These are phyloP conservation scores for Polymixis flavicincta DNA, from an alignment of 2,888 invertebrate species.

Conservation along the genomic window DNA sequence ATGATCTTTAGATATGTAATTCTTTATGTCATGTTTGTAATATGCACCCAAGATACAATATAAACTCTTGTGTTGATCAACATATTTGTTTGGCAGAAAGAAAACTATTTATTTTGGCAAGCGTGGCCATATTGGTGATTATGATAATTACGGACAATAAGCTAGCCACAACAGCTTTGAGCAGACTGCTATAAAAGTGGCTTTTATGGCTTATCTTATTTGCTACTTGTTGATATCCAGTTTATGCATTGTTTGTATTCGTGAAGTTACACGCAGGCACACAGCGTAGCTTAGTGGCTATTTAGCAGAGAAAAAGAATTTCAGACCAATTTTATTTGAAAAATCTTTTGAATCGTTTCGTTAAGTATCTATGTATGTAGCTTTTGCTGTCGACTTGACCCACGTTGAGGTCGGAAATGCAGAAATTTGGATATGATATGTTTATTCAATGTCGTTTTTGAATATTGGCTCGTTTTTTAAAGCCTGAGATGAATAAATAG, in stretches of 20 bases:
- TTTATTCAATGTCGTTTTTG: background rate
- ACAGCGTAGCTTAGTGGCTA: background rate
- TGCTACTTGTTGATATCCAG: slow-evolving; percentile 38
- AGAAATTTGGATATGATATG: background rate
- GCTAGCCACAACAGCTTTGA: background rate
- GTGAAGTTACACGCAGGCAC: background rate
- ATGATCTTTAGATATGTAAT: background rate
- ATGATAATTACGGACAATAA: slow-evolving; percentile 8
- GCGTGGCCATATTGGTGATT: background rate
- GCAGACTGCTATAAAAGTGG: background rate
- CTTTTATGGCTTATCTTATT: slow-evolving; percentile 5
- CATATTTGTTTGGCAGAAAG: background rate
- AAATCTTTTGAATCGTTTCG: background rate
- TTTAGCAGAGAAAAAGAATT: background rate
- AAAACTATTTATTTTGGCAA: slow-evolving; percentile 1
- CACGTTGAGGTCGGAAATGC: background rate
- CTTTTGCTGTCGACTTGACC: background rate
- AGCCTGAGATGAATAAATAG: background rate
- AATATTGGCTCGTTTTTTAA: background rate
- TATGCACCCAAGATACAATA: background rate
- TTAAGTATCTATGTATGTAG: background rate
- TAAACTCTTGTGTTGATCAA: background rate
- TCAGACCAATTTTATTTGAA: background rate
- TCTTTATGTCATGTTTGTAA: background rate
- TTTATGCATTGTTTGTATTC: slow-evolving; percentile 41